phyloP scores from a whole-genome alignment of 35 echinoderm and acorn worm species.

The Apostichopus japonicus region DNA sequence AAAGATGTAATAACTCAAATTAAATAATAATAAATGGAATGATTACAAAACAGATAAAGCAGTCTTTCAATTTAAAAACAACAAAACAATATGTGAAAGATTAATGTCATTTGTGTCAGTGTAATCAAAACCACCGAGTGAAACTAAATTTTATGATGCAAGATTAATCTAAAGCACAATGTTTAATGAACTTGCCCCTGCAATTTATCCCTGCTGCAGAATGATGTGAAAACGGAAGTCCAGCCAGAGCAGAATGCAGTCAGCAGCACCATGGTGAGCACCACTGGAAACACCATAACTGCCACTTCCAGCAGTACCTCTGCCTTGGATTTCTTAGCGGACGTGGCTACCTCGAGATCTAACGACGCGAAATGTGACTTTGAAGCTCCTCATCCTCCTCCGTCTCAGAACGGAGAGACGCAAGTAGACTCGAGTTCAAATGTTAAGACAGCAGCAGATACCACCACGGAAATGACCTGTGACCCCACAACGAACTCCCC shows the following conservation, averaged over 20 bases:
- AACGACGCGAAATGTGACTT: constrained; percentile 21
- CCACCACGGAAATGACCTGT: background rate
- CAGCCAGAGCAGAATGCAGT: constrained; percentile 7
- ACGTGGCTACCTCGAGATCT: constrained; percentile 80
- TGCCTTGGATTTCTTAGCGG: constrained; percentile 84
- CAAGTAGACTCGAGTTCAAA: constrained; percentile 20
- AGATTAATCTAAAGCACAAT: constrained; percentile 15
- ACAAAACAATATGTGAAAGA: background rate
- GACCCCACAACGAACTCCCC: constrained; percentile 20
- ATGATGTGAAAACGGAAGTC: background rate
- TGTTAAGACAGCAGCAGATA: constrained; percentile 1
- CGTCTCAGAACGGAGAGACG: constrained; percentile 28
- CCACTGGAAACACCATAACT: constrained; percentile 17
- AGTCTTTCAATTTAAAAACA: too few species aligned
- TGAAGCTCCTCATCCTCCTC: background rate
- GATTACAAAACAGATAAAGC: too few species aligned
- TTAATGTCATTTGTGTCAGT: background rate
- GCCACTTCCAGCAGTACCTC: constrained; percentile 68
- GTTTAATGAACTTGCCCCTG: background rate
- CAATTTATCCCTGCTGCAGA: background rate
- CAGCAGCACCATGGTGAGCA: background rate
- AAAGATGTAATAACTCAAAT: too few species aligned
- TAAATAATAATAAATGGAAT: too few species aligned
- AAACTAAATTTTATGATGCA: background rate
- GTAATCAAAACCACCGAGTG: background rate